These are phyloP conservation scores for Tympanoctomys barrerae DNA, from an alignment of 2,797 vertebrate species.

Conservation along the genomic window DNA sequence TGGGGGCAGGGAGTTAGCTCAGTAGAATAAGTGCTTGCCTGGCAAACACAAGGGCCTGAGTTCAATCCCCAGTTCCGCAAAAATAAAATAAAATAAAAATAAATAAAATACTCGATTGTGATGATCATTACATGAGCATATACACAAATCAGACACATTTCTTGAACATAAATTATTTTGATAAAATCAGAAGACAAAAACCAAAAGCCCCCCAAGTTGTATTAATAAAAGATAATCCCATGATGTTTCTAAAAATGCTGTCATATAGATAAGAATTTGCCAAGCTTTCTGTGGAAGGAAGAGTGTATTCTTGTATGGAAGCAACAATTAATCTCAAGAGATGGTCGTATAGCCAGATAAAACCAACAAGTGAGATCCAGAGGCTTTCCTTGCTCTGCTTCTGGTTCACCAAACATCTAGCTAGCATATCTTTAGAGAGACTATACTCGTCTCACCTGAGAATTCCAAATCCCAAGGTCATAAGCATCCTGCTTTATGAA, in stretches of 20 bases:
- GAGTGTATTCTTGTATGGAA: not conserved
- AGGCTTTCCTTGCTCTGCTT: not conserved
- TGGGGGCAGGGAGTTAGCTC: no score
- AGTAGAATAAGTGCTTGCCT: no score
- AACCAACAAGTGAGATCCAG: not conserved
- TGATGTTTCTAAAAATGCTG: not conserved
- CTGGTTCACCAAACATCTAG: not conserved
- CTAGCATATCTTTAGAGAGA: not conserved
- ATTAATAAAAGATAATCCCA: not conserved
- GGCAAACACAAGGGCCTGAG: no score
- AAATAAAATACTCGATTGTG: not conserved
- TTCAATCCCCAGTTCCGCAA: no score
- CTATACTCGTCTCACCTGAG: not conserved
- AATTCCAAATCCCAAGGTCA: not conserved
- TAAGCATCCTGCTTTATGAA: not conserved
- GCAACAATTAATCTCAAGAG: not conserved
- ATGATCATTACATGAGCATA: not conserved
- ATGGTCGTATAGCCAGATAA: not conserved
- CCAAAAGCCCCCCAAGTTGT: not conserved
- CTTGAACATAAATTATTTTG: constrained; percentile 33
- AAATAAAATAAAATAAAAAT: no score
- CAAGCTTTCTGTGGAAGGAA: not conserved
- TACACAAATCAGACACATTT: not conserved
- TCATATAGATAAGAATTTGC: not conserved
- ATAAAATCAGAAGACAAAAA: not conserved